Evolutionary conservation across 2,797 vertebrate species (phyloP), one percentile per base, ranked within the genome.

Genomic region (Tangara arthus): DNA sequence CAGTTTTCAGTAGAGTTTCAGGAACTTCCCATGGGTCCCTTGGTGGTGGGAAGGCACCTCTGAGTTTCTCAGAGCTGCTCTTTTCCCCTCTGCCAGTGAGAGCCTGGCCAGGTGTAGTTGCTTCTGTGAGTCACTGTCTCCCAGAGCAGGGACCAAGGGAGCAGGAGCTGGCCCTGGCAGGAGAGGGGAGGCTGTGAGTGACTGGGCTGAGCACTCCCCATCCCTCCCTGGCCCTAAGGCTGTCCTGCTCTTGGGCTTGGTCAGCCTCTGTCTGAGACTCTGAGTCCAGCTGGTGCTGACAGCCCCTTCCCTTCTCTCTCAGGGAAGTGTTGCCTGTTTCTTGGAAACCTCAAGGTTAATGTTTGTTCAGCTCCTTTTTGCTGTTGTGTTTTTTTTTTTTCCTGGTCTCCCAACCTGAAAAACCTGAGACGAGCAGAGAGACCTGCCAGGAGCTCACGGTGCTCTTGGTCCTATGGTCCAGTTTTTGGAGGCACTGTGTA

Each of bases 351-450:
- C 11, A 44, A 22, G 32, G 42, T 3, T 70, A 24, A 26, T 26
- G 30, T 42, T 66, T 53, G 15, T 24, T 41, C 30, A 52, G 4
- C 9, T 44, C 8, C 32, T 49, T 71, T 57, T 30, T 80, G 65
- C 42, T 42, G 30, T 8, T 55, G 16, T 28, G n/a, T 39, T 39
- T 39, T 32, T 23, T 17, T 42, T 52, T 65, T 34, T 3, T 1
- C 15, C 18, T 2, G 2, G 2, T 28, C 8, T 77, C 59, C 35
- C 0, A 0, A 2, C 34, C 20, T 35, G 6, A 32, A 44, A n/a
- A 49, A 44, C 21, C 13, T 42, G 9, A 59, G 10, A 9, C 32
- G 57, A 39, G 34, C 3, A 12, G 27, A n/a, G 11, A 60, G 11
- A 26, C 32, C 26, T 11, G 16, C 49, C 32, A 49, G 56, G 49